Evolutionary conservation across 2,888 invertebrate genomes (phyloP).

Genomic region (Pegoplata infirma): DNA sequence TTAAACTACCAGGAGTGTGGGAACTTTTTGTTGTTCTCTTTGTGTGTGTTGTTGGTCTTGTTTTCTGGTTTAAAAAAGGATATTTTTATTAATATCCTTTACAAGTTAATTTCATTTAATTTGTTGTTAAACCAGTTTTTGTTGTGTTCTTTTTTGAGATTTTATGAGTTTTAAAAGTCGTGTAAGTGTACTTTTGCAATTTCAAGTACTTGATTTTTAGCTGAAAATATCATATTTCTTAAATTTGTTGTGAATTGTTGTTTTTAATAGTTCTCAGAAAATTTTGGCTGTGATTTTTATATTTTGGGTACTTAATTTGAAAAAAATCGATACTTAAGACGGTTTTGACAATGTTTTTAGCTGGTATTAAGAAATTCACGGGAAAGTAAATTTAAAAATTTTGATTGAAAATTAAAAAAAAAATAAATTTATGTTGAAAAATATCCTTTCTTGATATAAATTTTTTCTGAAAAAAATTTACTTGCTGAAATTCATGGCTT

Average conservation of each 20-base stretch:
- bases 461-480: no score
- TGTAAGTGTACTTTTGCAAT: slow-evolving; percentile 12
- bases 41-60: not conserved
- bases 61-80: slow-evolving; percentile 32
- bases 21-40: slow-evolving; percentile 62
- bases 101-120: slow-evolving; percentile 46
- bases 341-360: no score
- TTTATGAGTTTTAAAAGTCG: slow-evolving; percentile 13
- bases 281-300: not conserved
- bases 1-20: slow-evolving; percentile 67
- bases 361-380: no score
- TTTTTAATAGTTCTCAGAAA: slow-evolving; percentile 69
- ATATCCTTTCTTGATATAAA: no score
- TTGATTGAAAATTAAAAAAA: no score
- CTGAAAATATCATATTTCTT: slow-evolving; percentile 68
- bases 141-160: not conserved
- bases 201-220: slow-evolving; percentile 52
- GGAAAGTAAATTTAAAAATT: no score
- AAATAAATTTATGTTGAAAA: no score
- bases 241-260: slow-evolving; percentile 71
- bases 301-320: no score
- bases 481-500: no score
- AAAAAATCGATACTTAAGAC: no score
- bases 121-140: slow-evolving; percentile 54
- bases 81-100: slow-evolving; percentile 55